Conservation (phyloP, 2,888 invertebrate genomes). For the Ctena decussata region DNA sequence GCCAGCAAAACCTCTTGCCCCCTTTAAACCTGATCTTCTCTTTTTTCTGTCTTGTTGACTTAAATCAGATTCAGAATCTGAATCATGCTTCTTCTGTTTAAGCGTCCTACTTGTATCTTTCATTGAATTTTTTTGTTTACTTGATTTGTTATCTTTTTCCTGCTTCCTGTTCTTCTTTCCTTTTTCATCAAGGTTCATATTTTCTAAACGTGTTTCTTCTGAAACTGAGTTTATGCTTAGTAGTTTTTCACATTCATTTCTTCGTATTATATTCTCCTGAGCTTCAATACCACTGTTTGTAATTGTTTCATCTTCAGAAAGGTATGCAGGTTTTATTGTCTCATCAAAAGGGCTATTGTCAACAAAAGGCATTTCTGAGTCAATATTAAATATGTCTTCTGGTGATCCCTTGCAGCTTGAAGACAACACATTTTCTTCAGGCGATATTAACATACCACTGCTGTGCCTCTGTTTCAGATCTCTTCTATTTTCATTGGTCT, state of each 20-base stretch:
- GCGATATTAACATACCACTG: conserved; percentile 55
- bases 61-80: conserved; percentile 15
- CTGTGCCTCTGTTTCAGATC: conserved; percentile 14
- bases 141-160: background rate
- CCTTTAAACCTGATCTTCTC: conserved; percentile 23
- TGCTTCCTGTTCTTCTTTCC: background rate
- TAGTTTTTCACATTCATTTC: background rate
- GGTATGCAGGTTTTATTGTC: background rate
- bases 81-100: background rate
- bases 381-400: conserved; percentile 64
- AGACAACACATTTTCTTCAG: conserved; percentile 18
- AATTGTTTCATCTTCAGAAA: background rate
- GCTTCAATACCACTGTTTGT: background rate
- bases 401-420: conserved; percentile 34
- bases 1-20: conserved; percentile 49
- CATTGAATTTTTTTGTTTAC: background rate
- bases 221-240: background rate
- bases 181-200: background rate
- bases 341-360: conserved; percentile 46
- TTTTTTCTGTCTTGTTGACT: conserved; percentile 20
- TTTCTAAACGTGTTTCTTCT: background rate
- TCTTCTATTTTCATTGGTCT: background rate
- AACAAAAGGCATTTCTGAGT: conserved; percentile 58
- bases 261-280: background rate
- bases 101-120: background rate